Conservation (phyloP, 2,113 vertebrate species). For the Proteles cristata region DNA sequence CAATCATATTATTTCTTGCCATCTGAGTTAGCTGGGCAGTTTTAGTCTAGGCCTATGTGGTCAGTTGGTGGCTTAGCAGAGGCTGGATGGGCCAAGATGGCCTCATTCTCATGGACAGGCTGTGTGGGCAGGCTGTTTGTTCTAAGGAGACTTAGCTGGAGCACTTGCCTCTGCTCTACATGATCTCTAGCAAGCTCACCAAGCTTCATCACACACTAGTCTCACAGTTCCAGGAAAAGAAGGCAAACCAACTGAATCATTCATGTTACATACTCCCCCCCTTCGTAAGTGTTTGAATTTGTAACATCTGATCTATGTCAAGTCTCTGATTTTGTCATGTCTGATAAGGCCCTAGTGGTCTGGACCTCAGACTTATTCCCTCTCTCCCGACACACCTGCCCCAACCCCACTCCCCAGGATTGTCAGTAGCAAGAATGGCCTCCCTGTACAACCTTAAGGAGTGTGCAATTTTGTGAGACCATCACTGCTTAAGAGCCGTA, state of each 20-base stretch:
- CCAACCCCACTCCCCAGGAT: not conserved
- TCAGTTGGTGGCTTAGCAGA: not conserved
- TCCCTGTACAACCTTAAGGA: not conserved
- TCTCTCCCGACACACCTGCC: not conserved
- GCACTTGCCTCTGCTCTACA: not conserved
- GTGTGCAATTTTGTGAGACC: not conserved
- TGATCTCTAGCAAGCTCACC: not conserved
- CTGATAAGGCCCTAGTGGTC: not conserved
- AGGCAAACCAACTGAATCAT: fast-evolving
- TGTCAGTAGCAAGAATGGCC: not conserved
- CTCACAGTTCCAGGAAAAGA: not conserved
- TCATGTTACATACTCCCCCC: not conserved
- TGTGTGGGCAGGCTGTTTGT: not conserved
- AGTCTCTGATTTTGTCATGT: not conserved
- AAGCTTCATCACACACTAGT: not conserved
- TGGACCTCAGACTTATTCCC: not conserved
- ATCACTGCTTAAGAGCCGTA: not conserved
- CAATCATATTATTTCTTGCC: not conserved
- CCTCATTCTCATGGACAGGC: not conserved
- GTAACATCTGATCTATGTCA: not conserved
- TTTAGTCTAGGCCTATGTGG: not conserved
- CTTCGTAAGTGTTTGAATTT: not conserved
- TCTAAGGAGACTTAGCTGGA: not conserved
- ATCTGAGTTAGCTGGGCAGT: not conserved
- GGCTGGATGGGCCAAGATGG: fast-evolving